These are phyloP conservation scores for Prietella phreatophila DNA, from an alignment of 2,113 vertebrate genomes.

Conservation along the genomic window DNA sequence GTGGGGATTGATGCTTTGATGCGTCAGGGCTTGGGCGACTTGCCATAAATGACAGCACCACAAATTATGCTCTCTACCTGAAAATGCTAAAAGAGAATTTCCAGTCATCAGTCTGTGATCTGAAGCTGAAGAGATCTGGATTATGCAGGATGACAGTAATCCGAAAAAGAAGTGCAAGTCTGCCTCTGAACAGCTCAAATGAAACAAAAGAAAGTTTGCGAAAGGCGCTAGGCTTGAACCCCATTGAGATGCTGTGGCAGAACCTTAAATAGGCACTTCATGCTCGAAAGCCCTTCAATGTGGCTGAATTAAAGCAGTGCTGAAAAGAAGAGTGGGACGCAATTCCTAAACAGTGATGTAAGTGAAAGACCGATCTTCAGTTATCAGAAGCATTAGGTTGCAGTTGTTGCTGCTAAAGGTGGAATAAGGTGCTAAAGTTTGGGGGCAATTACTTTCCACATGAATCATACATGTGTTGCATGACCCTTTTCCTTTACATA, in stretches of 20 bases:
- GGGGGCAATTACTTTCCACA: neutral
- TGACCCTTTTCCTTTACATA: neutral
- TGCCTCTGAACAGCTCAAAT: neutral
- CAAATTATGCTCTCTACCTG: neutral
- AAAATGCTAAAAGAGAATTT: neutral
- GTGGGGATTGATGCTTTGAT: neutral
- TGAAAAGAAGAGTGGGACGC: neutral
- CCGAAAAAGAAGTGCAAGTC: neutral
- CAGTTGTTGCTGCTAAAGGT: neutral
- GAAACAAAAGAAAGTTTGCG: too few relatives aligned
- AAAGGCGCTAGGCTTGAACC: neutral
- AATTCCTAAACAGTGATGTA: neutral
- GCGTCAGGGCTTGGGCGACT: neutral
- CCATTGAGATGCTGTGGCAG: neutral
- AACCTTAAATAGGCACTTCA: neutral
- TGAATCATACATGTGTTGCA: neutral
- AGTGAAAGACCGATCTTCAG: neutral
- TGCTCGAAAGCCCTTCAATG: neutral
- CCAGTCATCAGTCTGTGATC: neutral
- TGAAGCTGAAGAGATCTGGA: neutral
- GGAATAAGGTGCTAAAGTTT: neutral
- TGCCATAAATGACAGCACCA: neutral
- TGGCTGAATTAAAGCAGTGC: neutral
- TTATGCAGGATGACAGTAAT: neutral
- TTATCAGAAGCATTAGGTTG: neutral